Conservation (phyloP, 2,113 vertebrate species). For the Patagioenas fasciata region DNA sequence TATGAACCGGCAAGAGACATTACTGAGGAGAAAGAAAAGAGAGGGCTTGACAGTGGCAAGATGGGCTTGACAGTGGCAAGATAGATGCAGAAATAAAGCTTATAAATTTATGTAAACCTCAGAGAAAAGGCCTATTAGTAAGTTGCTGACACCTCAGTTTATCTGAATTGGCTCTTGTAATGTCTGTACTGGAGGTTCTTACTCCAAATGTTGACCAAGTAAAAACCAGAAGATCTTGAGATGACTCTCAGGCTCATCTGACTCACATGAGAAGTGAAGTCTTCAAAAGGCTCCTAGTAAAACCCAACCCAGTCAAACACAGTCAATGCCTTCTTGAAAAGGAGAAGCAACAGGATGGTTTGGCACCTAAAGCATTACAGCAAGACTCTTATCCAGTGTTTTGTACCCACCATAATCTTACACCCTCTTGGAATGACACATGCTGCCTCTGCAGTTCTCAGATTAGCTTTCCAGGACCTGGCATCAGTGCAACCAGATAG, state of each 20-base stretch:
- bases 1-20: background rate
- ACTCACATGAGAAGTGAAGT: background rate
- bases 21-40: background rate
- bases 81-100: constrained; percentile 4
- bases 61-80: background rate
- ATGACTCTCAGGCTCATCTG: background rate
- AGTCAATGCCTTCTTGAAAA: background rate
- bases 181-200: background rate
- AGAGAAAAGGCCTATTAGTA: background rate
- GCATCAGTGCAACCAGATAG: background rate
- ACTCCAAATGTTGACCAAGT: background rate
- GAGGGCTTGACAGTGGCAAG: background rate
- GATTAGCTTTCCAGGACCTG: background rate
- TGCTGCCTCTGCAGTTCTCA: background rate
- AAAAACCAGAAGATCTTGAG: background rate
- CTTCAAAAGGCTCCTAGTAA: background rate
- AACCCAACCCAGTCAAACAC: background rate
- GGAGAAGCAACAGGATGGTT: background rate
- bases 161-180: background rate
- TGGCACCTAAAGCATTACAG: background rate
- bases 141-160: background rate
- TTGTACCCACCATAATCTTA: background rate
- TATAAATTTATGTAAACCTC: background rate
- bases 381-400: background rate
- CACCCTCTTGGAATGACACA: background rate